Evolutionary conservation across 2,113 vertebrate species (phyloP), one percentile per base, ranked within the genome.

Genomic region (Rhabdornis inornatus): DNA sequence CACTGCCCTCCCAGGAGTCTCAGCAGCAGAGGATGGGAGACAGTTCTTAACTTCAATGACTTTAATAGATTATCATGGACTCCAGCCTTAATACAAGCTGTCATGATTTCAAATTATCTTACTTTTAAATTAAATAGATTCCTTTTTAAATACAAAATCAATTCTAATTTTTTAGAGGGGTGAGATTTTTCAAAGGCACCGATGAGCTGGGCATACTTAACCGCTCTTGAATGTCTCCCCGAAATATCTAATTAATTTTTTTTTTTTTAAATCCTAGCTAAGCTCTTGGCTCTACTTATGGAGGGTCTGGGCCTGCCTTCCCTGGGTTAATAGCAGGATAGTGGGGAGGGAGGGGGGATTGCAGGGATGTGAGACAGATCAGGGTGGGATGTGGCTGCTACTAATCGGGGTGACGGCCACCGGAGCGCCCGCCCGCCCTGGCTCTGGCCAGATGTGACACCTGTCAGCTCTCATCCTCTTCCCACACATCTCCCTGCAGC

Each of bases 61-160:
- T 94, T 94, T 95, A 92, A 94, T 89, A 84, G 96, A 97, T 95
- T 94, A 95, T 95, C 94, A 93, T 95, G 94, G 92, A 96, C 94
- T 94, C 52, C 13, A 57, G 83, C 83, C 84, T 94, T 96, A 95
- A 94, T 91, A 94, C 81, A 81, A 87, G 89, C 92, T 96, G 92
- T 95, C 95, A 94, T 60, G 89, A 95, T 94, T 97, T 97, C 91
- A 91, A 96, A 96, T 95, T 82, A 92, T 95, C 91, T 95, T 89
- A 95, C 92, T 95, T 96, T 96, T 87, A 97, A 95, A 97, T 95
- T 89, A 97, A 96, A 97, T 92, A 95, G 92, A 95, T 97, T 71
- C 92, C 91, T 94, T 97, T 97, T 95, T 95, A 97, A 97, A 97
- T 94, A 97, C 91, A 97, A 97, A 97, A 97, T 96, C 96, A 86